These are phyloP conservation scores for Metellina segmentata DNA, from an alignment of 2,888 invertebrate species.

Conservation along the genomic window DNA sequence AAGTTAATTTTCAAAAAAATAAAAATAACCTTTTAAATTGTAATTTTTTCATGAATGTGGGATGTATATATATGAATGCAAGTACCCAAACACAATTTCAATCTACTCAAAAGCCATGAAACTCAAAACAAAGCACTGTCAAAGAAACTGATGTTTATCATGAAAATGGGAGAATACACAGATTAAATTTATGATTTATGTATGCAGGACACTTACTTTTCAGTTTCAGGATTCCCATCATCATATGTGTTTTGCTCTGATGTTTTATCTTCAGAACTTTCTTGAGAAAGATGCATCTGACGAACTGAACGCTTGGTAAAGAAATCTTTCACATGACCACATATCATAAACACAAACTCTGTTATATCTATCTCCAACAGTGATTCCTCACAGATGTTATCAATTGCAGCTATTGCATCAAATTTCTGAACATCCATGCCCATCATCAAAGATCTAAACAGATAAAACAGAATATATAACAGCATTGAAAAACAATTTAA, in stretches of 20 bases:
- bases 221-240: not conserved
- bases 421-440: conserved; percentile 84
- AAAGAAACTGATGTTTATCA: too few relatives aligned
- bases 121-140: too few relatives aligned
- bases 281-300: conserved; percentile 66
- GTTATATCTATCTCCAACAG: conserved; percentile 87
- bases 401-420: conserved; percentile 87
- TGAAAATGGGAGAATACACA: not conserved
- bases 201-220: not conserved
- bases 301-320: conserved; percentile 78
- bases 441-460: conserved; percentile 84
- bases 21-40: too few relatives aligned
- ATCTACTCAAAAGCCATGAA: too few relatives aligned
- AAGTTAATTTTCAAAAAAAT: too few relatives aligned
- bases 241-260: not conserved
- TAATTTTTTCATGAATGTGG: too few relatives aligned
- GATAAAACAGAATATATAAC: conserved; percentile 79
- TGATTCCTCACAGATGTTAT: conserved; percentile 86
- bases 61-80: too few relatives aligned
- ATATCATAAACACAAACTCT: conserved; percentile 85
- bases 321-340: conserved; percentile 84
- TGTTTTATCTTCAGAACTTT: conserved; percentile 39
- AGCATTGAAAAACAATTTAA: not conserved
- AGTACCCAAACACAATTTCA: too few relatives aligned
- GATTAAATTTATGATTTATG: not conserved